Evolutionary conservation across 2,888 invertebrate species (phyloP), one percentile per base, ranked within the genome.

Genomic region (Cataglyphis livida): DNA sequence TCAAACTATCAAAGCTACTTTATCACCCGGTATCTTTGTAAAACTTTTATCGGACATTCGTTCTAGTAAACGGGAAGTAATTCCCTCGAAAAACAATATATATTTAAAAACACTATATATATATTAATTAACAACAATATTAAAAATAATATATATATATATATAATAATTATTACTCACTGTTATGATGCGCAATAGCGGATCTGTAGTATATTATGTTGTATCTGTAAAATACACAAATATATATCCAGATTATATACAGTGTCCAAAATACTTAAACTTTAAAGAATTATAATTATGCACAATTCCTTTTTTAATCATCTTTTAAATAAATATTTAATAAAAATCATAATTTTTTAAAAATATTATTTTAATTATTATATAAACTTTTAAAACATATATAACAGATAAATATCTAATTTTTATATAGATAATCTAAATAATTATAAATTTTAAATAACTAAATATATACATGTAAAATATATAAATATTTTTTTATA

Each of bases 11-110:
- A 18, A 18, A 44, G 59, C 70, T 79, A 70, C 70, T 79, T 78
- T 44, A 78, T 41, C 28, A 25, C 3, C n/a, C 21, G 44, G 78
- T 75, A 38, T 57, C 51, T 68, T 28, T 59, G 21, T 76, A 79
- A 79, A 85, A 84, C 48, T 71, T 75, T 78, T 59, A 21, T 62
- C 38, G 71, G 68, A 35, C 41, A 57, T 44, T 57, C 74, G 85
- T 73, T 35, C 59, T 73, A 44, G 68, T 21, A 59, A 54, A 21
- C 21, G 21, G 25, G 9, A 70, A 78, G 59, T 70, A 35, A 70
- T 78, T 44, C 25, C 35, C 28, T 12, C 9, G 35, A 44, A 3
- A 15, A 68, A 59, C 44, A 18, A 59, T 70, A 32, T 6, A 44
- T 44, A 48, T 21, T 21, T 21, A 21, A 21, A 21, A 21, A 21